These are phyloP conservation scores for Maniola hyperantus DNA, from an alignment of 2,888 invertebrate genomes.

Conservation along the genomic window DNA sequence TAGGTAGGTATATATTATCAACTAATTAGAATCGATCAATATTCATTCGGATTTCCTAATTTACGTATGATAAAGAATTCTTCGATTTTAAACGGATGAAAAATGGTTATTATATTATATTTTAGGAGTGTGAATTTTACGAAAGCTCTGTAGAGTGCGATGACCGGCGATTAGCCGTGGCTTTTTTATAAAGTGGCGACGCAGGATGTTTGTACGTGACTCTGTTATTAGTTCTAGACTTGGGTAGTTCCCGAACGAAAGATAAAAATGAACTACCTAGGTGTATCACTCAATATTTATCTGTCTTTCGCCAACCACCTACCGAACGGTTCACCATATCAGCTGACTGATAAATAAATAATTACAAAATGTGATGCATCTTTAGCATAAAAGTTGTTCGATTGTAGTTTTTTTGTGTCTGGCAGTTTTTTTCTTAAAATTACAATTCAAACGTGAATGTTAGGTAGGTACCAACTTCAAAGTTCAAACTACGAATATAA, in stretches of 20 bases:
- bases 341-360: too few species aligned
- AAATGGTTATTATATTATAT: slow-evolving; percentile 23
- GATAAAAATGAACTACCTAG: slow-evolving; percentile 16
- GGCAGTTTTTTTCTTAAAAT: too few species aligned
- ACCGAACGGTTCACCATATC: too few species aligned
- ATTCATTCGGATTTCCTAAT: not conserved
- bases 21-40: not conserved
- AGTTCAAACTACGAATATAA: too few species aligned
- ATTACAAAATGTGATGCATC: too few species aligned
- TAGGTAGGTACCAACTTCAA: too few species aligned
- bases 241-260: slow-evolving; percentile 15
- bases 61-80: not conserved
- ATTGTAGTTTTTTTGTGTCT: too few species aligned
- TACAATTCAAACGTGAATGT: too few species aligned
- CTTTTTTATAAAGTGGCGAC: slow-evolving; percentile 60
- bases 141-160: slow-evolving; percentile 66
- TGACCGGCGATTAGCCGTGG: slow-evolving; percentile 73
- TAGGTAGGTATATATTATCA: not conserved
- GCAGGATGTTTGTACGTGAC: slow-evolving; percentile 75
- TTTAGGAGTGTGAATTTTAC: slow-evolving; percentile 29
- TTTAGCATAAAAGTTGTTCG: too few species aligned
- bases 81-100: slow-evolving; percentile 14
- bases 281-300: not conserved
- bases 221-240: slow-evolving; percentile 47
- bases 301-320: not conserved